These are phyloP conservation scores for Chrysemys picta DNA, from an alignment of 2,113 vertebrate genomes.

Conservation along the genomic window DNA sequence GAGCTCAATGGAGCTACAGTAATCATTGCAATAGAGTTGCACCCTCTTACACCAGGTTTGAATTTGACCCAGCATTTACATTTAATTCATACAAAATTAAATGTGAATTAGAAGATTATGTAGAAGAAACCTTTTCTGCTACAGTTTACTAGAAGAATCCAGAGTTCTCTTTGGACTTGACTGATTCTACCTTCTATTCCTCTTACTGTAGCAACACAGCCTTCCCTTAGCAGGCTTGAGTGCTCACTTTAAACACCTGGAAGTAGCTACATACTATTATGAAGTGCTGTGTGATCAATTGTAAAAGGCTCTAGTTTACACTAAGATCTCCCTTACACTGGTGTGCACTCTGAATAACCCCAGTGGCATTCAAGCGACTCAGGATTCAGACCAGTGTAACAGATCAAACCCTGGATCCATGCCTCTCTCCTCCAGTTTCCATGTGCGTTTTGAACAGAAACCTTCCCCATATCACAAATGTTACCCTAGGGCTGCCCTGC, in stretches of 20 bases:
- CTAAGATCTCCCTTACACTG: background rate
- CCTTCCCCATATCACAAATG: fast-evolving
- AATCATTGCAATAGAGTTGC: background rate
- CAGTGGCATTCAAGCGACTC: background rate
- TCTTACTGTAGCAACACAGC: background rate
- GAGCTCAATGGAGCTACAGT: background rate
- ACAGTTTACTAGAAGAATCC: background rate
- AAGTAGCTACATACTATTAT: background rate
- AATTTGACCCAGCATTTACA: background rate
- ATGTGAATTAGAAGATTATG: background rate
- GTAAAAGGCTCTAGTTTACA: background rate
- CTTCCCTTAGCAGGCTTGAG: background rate
- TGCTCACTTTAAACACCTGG: background rate
- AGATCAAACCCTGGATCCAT: background rate
- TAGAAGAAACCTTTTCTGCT: background rate
- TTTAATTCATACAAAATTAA: background rate
- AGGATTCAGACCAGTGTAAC: background rate
- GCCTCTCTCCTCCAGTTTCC: background rate
- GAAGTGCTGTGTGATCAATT: background rate
- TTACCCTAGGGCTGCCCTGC: background rate
- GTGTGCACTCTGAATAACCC: background rate
- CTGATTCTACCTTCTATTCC: background rate
- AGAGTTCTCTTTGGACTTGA: background rate
- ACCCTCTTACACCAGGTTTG: background rate
- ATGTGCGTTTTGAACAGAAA: background rate